Base-by-base conservation (phyloP, 1,140 invertebrate species). In the Aleiodes sp. region DNA sequence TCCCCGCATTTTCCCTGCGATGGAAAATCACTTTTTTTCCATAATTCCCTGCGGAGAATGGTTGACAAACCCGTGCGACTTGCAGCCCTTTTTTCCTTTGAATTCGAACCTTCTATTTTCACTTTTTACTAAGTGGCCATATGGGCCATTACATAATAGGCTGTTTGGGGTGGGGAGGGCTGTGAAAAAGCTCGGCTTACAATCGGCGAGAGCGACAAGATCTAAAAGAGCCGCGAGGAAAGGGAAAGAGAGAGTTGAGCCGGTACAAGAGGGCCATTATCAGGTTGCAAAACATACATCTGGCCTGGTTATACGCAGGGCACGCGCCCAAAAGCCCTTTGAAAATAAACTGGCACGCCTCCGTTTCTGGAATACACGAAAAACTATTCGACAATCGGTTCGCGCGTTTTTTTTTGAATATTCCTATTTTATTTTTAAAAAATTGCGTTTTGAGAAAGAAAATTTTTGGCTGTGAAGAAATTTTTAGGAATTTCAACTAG, bases 211-310 rank as follows among this genome's bases (percentile, higher is more conserved):
- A 74, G 75, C 75, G 78, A 80, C 72, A 77, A 81, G 78, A 83
- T 84, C 79, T 83, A 80, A 83, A 82, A 82, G 81, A 81, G 81
- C 81, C 77, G 76, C 78, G 33, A 43, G 16, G 37, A 64, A 62
- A 43, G 41, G 10, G 24, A 70, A 39, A 43, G 41, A 28, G 35
- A 37, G 62, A 28, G 63, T 56, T 19, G 21, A 60, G 29, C 19
- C 75, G 76, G 75, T 79, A 76, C 75, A 75, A 79, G 75, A 76
- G 80, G 75, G 82, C 81, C 80, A 84, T 85, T 84, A 85, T 85
- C 84, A 83, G 78, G 82, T 83, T 83, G 83, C 81, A 82, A 83
- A 84, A 83, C 82, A 84, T 82, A 81, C 84, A 84, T 84, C 82
- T 83, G 81, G 46, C 16, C 46, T 43, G 39, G 7, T 16, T 43